Evolutionary conservation across 1,140 invertebrate genomes (phyloP).

Genomic region (Teleopsis dalmanni): DNA sequence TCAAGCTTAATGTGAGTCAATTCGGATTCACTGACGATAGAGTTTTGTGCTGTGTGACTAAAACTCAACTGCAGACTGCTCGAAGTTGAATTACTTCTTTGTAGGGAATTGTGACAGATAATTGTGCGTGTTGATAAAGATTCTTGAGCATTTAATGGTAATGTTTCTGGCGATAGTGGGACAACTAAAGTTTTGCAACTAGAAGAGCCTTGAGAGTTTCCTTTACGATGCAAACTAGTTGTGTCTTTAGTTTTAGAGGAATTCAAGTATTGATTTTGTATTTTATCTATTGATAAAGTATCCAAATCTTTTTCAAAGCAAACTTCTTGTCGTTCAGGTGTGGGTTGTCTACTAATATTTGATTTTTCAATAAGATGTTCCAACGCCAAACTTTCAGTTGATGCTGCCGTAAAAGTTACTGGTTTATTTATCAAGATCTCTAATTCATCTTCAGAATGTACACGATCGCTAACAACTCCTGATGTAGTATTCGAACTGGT

Average conservation of each 20-base stretch:
- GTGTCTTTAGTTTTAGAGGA: slow-evolving; percentile 36
- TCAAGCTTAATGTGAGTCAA: slow-evolving; percentile 49
- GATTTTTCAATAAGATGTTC: slow-evolving; percentile 59
- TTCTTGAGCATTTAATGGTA: slow-evolving; percentile 42
- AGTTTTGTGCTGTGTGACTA: slow-evolving; percentile 76
- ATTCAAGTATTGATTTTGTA: slow-evolving; percentile 12
- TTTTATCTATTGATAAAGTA: slow-evolving; percentile 25
- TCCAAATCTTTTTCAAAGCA: slow-evolving; percentile 43
- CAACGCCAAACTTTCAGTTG: slow-evolving; percentile 65
- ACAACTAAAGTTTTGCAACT: slow-evolving; percentile 76
- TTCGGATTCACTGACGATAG: slow-evolving; percentile 58
- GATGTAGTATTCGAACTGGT: slow-evolving; percentile 92
- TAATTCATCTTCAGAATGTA: slow-evolving; percentile 86
- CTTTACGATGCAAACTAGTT: slow-evolving; percentile 40
- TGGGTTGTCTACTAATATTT: slow-evolving; percentile 49
- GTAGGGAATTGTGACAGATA: slow-evolving; percentile 12
- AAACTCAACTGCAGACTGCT: slow-evolving; percentile 72
- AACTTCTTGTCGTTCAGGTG: slow-evolving; percentile 46
- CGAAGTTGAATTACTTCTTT: slow-evolving; percentile 57
- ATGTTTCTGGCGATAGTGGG: slow-evolving; percentile 46
- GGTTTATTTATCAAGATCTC: slow-evolving; percentile 75
- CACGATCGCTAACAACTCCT: slow-evolving; percentile 88
- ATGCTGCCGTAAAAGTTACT: slow-evolving; percentile 50
- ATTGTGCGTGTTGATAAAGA: slow-evolving; percentile 41
- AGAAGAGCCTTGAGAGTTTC: slow-evolving; percentile 70